These are phyloP conservation scores for Ashinkailepas kermadecensis DNA, from an alignment of 2,888 invertebrate species.

Conservation along the genomic window DNA sequence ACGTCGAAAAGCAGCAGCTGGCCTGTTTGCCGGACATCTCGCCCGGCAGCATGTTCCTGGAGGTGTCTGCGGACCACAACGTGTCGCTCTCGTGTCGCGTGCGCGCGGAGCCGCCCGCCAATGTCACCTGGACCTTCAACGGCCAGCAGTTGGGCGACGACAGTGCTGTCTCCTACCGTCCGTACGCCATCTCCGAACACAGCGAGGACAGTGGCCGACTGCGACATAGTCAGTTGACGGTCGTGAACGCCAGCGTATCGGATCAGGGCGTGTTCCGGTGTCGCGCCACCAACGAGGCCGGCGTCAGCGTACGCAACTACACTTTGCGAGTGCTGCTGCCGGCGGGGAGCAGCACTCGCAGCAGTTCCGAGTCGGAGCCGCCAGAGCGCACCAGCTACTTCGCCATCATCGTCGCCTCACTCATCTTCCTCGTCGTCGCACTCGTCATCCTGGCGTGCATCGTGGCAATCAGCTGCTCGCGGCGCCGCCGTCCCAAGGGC, in stretches of 20 bases:
- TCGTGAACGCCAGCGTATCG: neutral
- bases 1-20: conserved; percentile 70
- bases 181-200: neutral
- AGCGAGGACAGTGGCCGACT: neutral
- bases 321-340: conserved; percentile 5
- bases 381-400: conserved; percentile 23
- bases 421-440: conserved; percentile 4
- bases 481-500: conserved; percentile 26
- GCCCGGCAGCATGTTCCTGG: conserved; percentile 27
- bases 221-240: neutral
- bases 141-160: neutral
- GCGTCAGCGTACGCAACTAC: neutral
- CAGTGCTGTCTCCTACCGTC: neutral
- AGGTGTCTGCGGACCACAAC: conserved; percentile 16
- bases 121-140: conserved; percentile 11
- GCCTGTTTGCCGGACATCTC: conserved; percentile 67
- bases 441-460: conserved; percentile 30
- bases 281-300: neutral
- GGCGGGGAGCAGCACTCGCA: neutral
- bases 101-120: conserved; percentile 15
- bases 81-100: neutral
- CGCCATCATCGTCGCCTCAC: conserved; percentile 24
- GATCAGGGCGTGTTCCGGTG: conserved; percentile 18
- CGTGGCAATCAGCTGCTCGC: conserved; percentile 30
- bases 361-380: conserved; percentile 21